phyloP scores from a whole-genome alignment of 2,888 invertebrate genomes.

The Drepanosiphum platanoidis region DNA sequence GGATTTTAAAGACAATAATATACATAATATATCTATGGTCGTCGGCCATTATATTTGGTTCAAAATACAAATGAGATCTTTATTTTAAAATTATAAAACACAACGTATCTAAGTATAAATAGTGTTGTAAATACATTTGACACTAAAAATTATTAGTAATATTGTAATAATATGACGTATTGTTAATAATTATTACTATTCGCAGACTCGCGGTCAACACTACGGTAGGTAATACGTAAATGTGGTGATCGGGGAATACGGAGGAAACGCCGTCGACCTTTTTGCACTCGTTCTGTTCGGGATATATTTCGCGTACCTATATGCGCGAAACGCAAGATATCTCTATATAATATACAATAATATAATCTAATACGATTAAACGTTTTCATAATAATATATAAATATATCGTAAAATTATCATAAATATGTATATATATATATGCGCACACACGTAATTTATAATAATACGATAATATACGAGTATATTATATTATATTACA shows the following conservation, averaged over 20 bases:
- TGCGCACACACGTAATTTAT: slow-evolving; percentile 12
- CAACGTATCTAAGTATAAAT: slow-evolving; percentile 55
- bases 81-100: slow-evolving; percentile 62
- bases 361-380: slow-evolving; percentile 1
- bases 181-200: background rate
- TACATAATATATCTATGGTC: too few relatives aligned
- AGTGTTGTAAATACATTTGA: slow-evolving; percentile 30
- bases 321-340: background rate
- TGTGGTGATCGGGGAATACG: too few relatives aligned
- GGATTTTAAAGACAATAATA: too few relatives aligned
- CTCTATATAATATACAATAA: background rate
- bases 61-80: slow-evolving; percentile 60
- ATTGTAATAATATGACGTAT: background rate
- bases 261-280: background rate
- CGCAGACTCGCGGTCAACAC: background rate
- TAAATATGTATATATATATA: slow-evolving; percentile 28
- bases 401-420: background rate
- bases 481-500: slow-evolving; percentile 8
- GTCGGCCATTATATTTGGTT: too few relatives aligned
- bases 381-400: slow-evolving; percentile 14
- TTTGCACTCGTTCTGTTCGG: background rate
- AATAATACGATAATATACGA: background rate
- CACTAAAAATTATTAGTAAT: slow-evolving; percentile 16
- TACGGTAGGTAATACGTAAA: background rate
- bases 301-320: background rate